Conservation (phyloP, 1,140 invertebrate species). For the Bombyx mori region ASM3026992v2 NC_085107.1:11590001-11590500, state of each 20-base stretch:
- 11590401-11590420: slow-evolving; percentile 48
- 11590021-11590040: too few relatives aligned
- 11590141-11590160: too few relatives aligned
- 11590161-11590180: slow-evolving; percentile 17
- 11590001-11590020: too few relatives aligned
- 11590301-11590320: slow-evolving; percentile 61
- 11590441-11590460: slow-evolving; percentile 53
- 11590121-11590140: too few relatives aligned
- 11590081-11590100: too few relatives aligned
- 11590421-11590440: slow-evolving; percentile 42
- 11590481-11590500: too few relatives aligned
- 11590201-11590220: slow-evolving; percentile 44
- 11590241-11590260: slow-evolving; percentile 29
- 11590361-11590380: slow-evolving; percentile 58
- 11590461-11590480: too few relatives aligned
- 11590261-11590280: slow-evolving; percentile 53
- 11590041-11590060: too few relatives aligned
- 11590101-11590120: too few relatives aligned
- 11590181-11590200: slow-evolving; percentile 51
- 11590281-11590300: slow-evolving; percentile 51
- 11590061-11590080: too few relatives aligned
- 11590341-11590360: slow-evolving; percentile 67
- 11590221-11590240: slow-evolving; percentile 42
- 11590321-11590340: slow-evolving; percentile 59
- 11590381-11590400: slow-evolving; percentile 19